Percentiles rank a stretch among this genome's conserved stretches.
These are phyloP conservation scores for Rhizoglyphus robini DNA, from an alignment of 1,140 invertebrate species.

Conservation along the genomic window DNA sequence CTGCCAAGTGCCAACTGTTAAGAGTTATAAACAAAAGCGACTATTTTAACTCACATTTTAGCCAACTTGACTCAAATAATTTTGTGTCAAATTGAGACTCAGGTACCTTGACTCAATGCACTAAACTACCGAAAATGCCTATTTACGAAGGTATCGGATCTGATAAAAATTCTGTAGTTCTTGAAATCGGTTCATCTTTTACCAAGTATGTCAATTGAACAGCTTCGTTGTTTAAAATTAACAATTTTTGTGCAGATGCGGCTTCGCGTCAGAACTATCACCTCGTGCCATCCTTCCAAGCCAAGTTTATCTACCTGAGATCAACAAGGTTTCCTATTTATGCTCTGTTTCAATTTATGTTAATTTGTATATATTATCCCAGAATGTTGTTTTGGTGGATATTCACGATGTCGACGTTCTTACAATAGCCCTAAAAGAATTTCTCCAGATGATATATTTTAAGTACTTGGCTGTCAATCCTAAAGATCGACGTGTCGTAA, in stretches of 20 bases:
- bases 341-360: background rate
- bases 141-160: conserved; percentile 62
- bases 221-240: conserved; percentile 13
- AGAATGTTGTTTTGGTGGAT: conserved; percentile 46
- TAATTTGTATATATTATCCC: conserved; percentile 18
- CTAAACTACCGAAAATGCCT: too few species aligned
- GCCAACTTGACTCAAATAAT: too few species aligned
- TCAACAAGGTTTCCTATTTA: conserved; percentile 36
- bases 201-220: conserved; percentile 58
- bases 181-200: conserved; percentile 80
- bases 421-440: conserved; percentile 70
- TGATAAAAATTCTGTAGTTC: conserved; percentile 71
- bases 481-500: conserved; percentile 74
- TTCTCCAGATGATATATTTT: conserved; percentile 74
- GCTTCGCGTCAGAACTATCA: conserved; percentile 70
- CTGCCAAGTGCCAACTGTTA: too few species aligned
- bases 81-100: too few species aligned
- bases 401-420: conserved; percentile 58
- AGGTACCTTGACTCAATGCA: too few species aligned
- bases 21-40: too few species aligned
- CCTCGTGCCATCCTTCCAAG: conserved; percentile 74
- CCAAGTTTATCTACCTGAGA: conserved; percentile 51
- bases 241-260: conserved; percentile 50
- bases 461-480: conserved; percentile 78
- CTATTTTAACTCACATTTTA: too few species aligned